These are phyloP conservation scores for Trachemys scripta DNA, from an alignment of 2,113 vertebrate genomes.

Conservation along the genomic window DNA sequence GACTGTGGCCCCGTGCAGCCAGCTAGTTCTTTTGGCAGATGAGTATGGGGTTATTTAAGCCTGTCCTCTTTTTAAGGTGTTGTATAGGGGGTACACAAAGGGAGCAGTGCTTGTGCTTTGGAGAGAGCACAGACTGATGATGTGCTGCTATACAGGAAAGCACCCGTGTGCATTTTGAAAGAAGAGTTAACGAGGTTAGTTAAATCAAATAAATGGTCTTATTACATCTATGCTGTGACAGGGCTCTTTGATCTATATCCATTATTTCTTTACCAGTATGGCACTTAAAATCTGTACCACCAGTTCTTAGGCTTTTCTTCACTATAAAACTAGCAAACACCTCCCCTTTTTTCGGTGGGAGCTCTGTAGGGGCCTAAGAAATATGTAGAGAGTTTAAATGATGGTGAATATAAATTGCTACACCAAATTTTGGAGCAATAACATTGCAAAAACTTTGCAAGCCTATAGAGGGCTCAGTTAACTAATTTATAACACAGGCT, in stretches of 20 bases:
- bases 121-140: neutral
- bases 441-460: neutral
- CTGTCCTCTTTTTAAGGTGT: neutral
- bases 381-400: neutral
- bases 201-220: neutral
- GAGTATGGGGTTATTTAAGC: neutral
- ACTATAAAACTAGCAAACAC: neutral
- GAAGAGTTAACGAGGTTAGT: neutral
- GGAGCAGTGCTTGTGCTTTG: neutral
- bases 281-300: neutral
- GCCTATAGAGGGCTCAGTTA: neutral
- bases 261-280: neutral
- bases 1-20: neutral
- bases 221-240: neutral
- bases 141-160: neutral
- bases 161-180: neutral
- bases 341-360: accelerated
- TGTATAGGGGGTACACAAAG: neutral
- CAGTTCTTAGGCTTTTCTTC: neutral
- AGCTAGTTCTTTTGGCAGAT: neutral
- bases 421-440: neutral
- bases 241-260: neutral
- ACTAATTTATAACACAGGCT: neutral
- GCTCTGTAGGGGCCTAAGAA: accelerated
- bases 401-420: neutral